Evolutionary conservation across 1,140 invertebrate species (phyloP), one percentile per base, ranked within the genome.

Genomic region (Cyrtorhinus lividipennis): DNA sequence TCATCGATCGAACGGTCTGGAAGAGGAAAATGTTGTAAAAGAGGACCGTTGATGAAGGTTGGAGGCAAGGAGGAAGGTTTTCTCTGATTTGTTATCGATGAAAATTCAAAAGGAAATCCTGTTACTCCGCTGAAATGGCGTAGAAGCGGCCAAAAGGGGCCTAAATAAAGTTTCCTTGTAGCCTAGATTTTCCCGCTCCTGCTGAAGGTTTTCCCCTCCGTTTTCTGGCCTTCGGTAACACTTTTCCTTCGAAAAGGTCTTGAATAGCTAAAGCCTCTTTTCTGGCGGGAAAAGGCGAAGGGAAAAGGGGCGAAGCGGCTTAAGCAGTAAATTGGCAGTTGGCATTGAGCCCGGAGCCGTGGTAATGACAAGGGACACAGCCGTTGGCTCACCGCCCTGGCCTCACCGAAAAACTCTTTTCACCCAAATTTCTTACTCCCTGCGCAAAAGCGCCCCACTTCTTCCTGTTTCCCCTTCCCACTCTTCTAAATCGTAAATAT

Each of bases 331-430:
- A 53, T 53, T 53, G 48, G 48, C 48, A 53, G 48, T 53, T 53
- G 48, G 48, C 48, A 53, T 12, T 5, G 20, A 8, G 48, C 48
- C 48, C 8, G 8, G 3, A 53, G 48, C 48, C 48, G 48, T 53
- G 48, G 48, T 53, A 53, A 53, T 53, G 48, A 53, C 48, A 53
- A 20, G 48, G 8, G 48, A 53, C 48, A 53, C 48, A 53, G 48
- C 48, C 48, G 48, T 53, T 53, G 48, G 48, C 48, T 8, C 48
- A 20, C 48, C 8, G 48, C 48, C 48, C 48, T 53, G 20, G 18
- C 10, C 10, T 5, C 48, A 10, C 48, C 48, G 5, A 10, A 10
- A 10, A 10, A 12, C 8, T 20, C 8, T 5, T 22, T 22, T 53
- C 48, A 53, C 48, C 48, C 10, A 53, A 53, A 53, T 53, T 22